These are phyloP conservation scores for Balaeniceps rex DNA, from an alignment of 2,113 vertebrate genomes.

Conservation along the genomic window DNA sequence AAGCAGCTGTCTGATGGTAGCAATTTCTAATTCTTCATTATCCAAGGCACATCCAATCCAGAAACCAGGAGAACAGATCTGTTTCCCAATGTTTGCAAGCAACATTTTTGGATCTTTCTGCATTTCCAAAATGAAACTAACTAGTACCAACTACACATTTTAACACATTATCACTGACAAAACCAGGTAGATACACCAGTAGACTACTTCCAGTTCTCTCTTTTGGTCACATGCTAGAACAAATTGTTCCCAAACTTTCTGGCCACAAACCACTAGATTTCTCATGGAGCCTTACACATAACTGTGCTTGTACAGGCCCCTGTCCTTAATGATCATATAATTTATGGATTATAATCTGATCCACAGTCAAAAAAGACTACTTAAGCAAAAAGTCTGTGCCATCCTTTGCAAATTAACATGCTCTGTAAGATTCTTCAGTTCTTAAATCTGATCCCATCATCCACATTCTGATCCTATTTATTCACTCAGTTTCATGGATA, in stretches of 20 bases:
- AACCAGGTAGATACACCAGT: background rate
- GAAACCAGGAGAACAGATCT: background rate
- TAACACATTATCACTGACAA: background rate
- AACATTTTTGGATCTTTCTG: background rate
- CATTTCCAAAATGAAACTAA: background rate
- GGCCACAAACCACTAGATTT: background rate
- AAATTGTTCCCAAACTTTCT: background rate
- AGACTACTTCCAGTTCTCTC: background rate
- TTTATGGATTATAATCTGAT: background rate
- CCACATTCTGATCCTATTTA: background rate
- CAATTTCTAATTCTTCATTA: constrained; percentile 1
- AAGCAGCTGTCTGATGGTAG: constrained; percentile 25
- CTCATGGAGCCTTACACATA: background rate
- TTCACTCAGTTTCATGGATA: background rate
- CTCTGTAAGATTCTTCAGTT: background rate
- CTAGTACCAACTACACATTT: background rate
- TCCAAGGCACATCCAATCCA: background rate
- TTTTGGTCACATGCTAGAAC: background rate
- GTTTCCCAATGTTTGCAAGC: background rate
- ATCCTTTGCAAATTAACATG: background rate
- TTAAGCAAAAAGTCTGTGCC: background rate
- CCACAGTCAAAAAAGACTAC: background rate
- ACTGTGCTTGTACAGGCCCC: background rate
- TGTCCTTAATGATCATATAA: background rate
- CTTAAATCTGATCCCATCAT: background rate